Base-by-base conservation (phyloP, 1,140 invertebrate species). In the Diploscapter pachys region DNA sequence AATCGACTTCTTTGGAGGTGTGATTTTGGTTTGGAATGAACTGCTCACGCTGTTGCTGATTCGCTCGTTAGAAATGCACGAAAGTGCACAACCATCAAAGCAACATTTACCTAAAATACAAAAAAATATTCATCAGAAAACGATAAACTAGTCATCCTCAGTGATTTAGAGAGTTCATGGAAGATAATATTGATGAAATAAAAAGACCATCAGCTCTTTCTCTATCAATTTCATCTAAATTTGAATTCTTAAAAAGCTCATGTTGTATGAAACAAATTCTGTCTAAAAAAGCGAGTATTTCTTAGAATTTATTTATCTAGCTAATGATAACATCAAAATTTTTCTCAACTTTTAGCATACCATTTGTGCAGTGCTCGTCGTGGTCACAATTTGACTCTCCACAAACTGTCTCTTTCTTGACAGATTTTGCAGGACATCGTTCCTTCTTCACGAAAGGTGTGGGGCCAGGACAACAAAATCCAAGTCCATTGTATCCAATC, bases 401-500 rank as follows among this genome's bases (percentile, higher is more conserved):
- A 0, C 59, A 80, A 48, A 51, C 51, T n/a, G n/a, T 31, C 9
- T 31, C 52, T 56, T 59, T 9, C 11, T 31, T 53, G 5, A 62
- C 52, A 11, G 53, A 55, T 54, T 48, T 68, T 9, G 72, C 63
- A 49, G 72, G 72, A 31, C 72, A 74, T 62, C 63, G n/a, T 57
- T 81, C 81, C 8, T 68, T 63, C 57, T 80, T 68, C 8, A 61
- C 63, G 3, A 73, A 71, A 4, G 68, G 72, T 72, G 79, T 73
- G 13, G 82, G 80, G 62, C 68, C 77, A 8, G 82, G 76, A 76
- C 82, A 83, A 67, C 82, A 83, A 73, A 83, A 83, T 4, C 82
- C 82, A 3, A 83, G 71, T 8, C 82, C 82, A 69, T 83, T 85
- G 68, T 83, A 83, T 5, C 82, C 82, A 50, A 83, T 79, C 82